Conservation (phyloP, 35 echinoderm and acorn worm species). For the Ophiothrix spiculata region DNA sequence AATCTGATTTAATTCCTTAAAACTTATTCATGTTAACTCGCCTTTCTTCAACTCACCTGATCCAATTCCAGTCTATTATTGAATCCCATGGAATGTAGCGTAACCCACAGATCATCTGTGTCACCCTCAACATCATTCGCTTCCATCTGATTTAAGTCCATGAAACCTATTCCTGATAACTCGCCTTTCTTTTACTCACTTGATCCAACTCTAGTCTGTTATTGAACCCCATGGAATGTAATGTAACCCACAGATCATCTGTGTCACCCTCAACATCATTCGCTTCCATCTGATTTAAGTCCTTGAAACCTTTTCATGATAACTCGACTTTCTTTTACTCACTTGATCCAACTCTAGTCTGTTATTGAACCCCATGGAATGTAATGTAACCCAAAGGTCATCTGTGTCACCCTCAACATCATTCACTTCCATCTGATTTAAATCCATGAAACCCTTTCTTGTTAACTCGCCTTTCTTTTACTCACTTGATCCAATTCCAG, state of each 20-base stretch:
- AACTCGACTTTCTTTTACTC: neutral
- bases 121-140: slow-evolving; percentile 96
- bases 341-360: slow-evolving; percentile 87
- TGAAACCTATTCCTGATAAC: slow-evolving; percentile 86
- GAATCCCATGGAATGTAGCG: slow-evolving; percentile 91
- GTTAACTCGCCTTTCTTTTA: slow-evolving; percentile 95
- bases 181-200: slow-evolving; percentile 98
- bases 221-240: too few relatives aligned
- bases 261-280: too few relatives aligned
- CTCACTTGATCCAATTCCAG: slow-evolving; percentile 89
- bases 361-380: slow-evolving; percentile 91
- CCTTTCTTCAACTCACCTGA: slow-evolving; percentile 55
- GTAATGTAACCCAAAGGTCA: slow-evolving; percentile 93
- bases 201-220: too few relatives aligned
- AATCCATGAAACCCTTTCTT: slow-evolving; percentile 90
- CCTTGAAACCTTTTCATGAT: too few relatives aligned
- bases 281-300: too few relatives aligned
- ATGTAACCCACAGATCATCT: too few relatives aligned
- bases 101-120: slow-evolving; percentile 97
- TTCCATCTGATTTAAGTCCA: slow-evolving; percentile 98
- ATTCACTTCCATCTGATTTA: slow-evolving; percentile 98
- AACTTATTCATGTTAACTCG: slow-evolving; percentile 88
- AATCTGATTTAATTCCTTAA: slow-evolving; percentile 89
- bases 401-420: slow-evolving; percentile 95
- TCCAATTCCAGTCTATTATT: slow-evolving; percentile 76